A percentile compares a stretch with the other conserved stretches of the same genome.
These are phyloP conservation scores for Thunnus thynnus DNA, from an alignment of 2,113 vertebrate species.

Conservation along the genomic window DNA sequence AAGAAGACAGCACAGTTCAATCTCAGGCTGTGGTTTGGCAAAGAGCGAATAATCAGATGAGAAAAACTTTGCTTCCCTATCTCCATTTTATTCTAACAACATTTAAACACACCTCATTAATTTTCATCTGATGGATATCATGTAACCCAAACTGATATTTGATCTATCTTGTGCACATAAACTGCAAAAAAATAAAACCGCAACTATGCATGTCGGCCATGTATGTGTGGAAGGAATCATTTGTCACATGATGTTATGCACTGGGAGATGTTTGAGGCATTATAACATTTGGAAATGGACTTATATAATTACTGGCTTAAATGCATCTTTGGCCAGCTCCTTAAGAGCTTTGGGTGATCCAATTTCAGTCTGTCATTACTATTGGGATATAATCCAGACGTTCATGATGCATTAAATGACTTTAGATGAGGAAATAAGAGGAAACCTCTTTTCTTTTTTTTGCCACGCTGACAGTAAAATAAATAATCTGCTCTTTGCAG, in stretches of 20 bases:
- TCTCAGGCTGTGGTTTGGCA: neutral
- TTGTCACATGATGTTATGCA: neutral
- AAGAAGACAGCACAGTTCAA: neutral
- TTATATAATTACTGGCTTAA: neutral
- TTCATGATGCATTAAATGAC: neutral
- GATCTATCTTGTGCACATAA: too few species aligned
- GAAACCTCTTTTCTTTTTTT: neutral
- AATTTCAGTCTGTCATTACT: conserved; percentile 17
- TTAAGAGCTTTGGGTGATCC: conserved; percentile 8
- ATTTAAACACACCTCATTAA: neutral
- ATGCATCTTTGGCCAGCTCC: conserved; percentile 1
- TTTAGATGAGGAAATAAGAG: neutral
- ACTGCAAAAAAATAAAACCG: neutral
- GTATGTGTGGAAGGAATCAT: neutral
- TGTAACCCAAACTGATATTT: too few species aligned
- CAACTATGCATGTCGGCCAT: neutral
- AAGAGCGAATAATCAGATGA: conserved; percentile 6
- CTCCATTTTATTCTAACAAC: neutral
- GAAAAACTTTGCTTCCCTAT: neutral
- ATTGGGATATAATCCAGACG: neutral
- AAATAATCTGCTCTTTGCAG: neutral
- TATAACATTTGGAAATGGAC: neutral
- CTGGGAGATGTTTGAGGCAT: neutral
- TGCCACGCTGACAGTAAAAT: neutral
- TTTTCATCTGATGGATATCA: neutral